phyloP scores from a whole-genome alignment of 2,113 vertebrate species.

The Galbula dea region DNA sequence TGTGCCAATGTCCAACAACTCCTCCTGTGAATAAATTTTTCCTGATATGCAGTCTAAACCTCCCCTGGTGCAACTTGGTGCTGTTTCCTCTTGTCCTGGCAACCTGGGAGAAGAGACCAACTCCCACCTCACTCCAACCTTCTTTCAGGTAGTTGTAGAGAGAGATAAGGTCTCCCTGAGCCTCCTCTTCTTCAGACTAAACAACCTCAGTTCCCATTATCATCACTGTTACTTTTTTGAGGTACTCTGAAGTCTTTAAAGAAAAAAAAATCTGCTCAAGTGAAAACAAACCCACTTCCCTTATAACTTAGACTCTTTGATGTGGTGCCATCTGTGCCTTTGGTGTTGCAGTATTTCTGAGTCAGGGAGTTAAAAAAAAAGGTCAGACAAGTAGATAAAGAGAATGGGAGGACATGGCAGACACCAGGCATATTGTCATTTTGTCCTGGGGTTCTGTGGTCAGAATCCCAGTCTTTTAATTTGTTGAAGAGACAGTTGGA shows the following conservation, averaged over 20 bases:
- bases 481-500: not conserved
- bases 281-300: not conserved
- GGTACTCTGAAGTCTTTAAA: not conserved
- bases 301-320: not conserved
- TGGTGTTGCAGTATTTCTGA: not conserved
- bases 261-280: not conserved
- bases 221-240: not conserved
- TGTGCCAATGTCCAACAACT: too few relatives aligned
- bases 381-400: not conserved
- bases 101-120: too few relatives aligned
- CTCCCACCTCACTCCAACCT: too few relatives aligned
- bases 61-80: too few relatives aligned
- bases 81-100: too few relatives aligned
- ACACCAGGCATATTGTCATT: not conserved
- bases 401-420: not conserved
- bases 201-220: too few relatives aligned
- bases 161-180: too few relatives aligned
- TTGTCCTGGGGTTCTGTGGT: not conserved
- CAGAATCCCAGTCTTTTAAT: not conserved
- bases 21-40: too few relatives aligned
- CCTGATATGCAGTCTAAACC: too few relatives aligned
- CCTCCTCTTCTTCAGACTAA: too few relatives aligned
- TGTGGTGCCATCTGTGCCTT: not conserved
- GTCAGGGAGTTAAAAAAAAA: not conserved
- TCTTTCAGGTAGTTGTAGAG: too few relatives aligned